A percentile compares a stretch with the other conserved stretches of the same genome.
phyloP scores from a whole-genome alignment of 2,113 vertebrate species.

The Todiramphus saurophagus region DNA sequence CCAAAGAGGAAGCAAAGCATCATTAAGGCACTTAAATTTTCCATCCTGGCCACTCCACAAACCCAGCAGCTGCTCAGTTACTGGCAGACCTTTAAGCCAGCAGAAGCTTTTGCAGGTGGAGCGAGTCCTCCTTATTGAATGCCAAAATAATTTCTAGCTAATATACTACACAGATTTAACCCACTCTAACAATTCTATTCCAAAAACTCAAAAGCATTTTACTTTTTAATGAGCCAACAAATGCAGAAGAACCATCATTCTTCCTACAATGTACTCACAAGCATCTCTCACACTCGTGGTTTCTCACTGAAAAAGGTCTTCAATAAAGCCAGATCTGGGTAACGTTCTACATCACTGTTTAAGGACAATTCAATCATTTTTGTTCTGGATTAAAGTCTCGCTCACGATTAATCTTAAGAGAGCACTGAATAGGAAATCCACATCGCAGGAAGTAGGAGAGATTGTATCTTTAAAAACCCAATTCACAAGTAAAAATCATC shows the following conservation, averaged over 20 bases:
- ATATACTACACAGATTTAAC: background rate
- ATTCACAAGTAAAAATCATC: slow-evolving; percentile 53
- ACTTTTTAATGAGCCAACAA: background rate
- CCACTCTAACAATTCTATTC: background rate
- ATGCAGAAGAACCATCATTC: background rate
- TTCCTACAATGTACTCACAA: background rate
- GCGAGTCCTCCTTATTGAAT: background rate
- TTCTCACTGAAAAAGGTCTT: background rate
- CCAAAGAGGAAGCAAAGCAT: background rate
- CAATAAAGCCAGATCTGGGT: background rate
- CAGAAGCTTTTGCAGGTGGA: background rate
- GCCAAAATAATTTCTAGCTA: background rate
- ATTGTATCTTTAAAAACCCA: slow-evolving; percentile 48
- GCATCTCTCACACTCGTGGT: background rate
- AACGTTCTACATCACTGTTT: slow-evolving; percentile 22
- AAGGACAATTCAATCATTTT: slow-evolving; percentile 43
- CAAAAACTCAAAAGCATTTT: background rate
- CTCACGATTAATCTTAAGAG: slow-evolving; percentile 30
- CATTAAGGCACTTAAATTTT: background rate
- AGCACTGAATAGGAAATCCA: slow-evolving; percentile 38
- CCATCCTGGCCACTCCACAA: background rate
- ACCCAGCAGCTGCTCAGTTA: background rate
- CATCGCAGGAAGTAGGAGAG: background rate
- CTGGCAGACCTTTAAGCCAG: background rate
- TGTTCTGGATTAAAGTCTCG: slow-evolving; percentile 41